Percentiles rank a stretch among this genome's conserved stretches.
Conservation (phyloP, 2,888 invertebrate genomes). For the Caenorhabditis drosophilae region DNA sequence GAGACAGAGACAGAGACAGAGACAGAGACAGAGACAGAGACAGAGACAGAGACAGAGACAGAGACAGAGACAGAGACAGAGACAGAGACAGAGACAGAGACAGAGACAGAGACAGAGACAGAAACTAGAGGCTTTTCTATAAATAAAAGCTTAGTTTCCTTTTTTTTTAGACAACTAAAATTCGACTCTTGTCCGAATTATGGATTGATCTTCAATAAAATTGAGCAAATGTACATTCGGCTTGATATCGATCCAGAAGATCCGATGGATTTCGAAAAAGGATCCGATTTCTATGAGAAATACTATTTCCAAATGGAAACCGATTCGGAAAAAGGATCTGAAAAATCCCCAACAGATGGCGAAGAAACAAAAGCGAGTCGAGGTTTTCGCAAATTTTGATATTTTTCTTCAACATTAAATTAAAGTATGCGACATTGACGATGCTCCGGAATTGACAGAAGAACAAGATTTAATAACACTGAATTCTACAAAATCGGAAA, state of each 20-base stretch:
- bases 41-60: too few species aligned
- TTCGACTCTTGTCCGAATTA: slow-evolving; percentile 44
- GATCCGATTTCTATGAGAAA: slow-evolving; percentile 18
- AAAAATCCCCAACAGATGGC: background rate
- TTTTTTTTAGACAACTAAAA: too few species aligned
- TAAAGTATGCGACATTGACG: too few species aligned
- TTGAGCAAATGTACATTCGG: slow-evolving; percentile 26
- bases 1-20: too few species aligned
- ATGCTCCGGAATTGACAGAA: background rate
- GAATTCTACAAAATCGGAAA: slow-evolving; percentile 5
- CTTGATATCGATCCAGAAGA: slow-evolving; percentile 18
- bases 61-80: too few species aligned
- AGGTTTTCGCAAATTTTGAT: too few species aligned
- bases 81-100: too few species aligned
- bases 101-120: too few species aligned
- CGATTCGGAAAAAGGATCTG: slow-evolving; percentile 21
- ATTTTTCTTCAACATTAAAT: too few species aligned
- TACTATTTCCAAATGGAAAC: slow-evolving; percentile 9
- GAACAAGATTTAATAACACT: slow-evolving; percentile 4
- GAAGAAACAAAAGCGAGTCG: slow-evolving; percentile 2
- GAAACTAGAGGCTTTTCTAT: too few species aligned
- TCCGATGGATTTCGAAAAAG: slow-evolving; percentile 43
- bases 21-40: too few species aligned
- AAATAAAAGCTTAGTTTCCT: too few species aligned
- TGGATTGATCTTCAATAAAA: slow-evolving; percentile 21